Percentiles rank a stretch among this genome's conserved stretches.
Conservation (phyloP, 2,797 vertebrate genomes). For the Mormyrus hasselquistii region DNA sequence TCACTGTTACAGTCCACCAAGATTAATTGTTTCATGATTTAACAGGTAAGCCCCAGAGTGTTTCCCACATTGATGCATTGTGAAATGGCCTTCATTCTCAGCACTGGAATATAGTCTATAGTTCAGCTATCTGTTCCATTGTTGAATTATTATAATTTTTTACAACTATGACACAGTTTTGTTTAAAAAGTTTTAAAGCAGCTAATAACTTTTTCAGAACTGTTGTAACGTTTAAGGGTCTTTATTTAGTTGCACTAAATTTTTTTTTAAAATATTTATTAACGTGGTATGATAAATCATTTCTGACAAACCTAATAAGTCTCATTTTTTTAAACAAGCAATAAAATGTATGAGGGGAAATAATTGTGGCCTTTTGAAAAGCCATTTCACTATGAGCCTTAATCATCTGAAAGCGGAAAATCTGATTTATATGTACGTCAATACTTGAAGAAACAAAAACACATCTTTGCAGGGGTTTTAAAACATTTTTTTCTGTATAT, state of each 20-base stretch:
- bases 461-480: slow-evolving; percentile 15
- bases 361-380: not conserved
- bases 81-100: not conserved
- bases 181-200: slow-evolving; percentile 13
- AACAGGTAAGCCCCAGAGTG: not conserved
- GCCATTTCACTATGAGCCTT: slow-evolving; percentile 37
- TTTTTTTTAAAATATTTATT: slow-evolving; percentile 54
- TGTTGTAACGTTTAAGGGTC: slow-evolving; percentile 53
- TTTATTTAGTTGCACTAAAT: slow-evolving; percentile 66
- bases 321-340: not conserved
- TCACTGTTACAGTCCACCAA: not conserved
- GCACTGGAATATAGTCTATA: not conserved
- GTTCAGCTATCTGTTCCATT: not conserved
- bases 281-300: slow-evolving; percentile 55
- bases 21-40: not conserved
- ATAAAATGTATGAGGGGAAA: not conserved
- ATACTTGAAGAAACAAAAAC: slow-evolving; percentile 43
- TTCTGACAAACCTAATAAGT: slow-evolving; percentile 42
- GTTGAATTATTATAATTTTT: slow-evolving; percentile 5
- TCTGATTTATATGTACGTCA: slow-evolving; percentile 29
- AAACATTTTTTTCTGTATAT: slow-evolving; percentile 15
- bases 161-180: not conserved
- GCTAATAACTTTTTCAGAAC: slow-evolving; percentile 16
- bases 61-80: not conserved
- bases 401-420: slow-evolving; percentile 27